These are phyloP conservation scores for Zaprionus lachaisei DNA, from an alignment of 1,140 invertebrate species.

Conservation along the genomic window DNA sequence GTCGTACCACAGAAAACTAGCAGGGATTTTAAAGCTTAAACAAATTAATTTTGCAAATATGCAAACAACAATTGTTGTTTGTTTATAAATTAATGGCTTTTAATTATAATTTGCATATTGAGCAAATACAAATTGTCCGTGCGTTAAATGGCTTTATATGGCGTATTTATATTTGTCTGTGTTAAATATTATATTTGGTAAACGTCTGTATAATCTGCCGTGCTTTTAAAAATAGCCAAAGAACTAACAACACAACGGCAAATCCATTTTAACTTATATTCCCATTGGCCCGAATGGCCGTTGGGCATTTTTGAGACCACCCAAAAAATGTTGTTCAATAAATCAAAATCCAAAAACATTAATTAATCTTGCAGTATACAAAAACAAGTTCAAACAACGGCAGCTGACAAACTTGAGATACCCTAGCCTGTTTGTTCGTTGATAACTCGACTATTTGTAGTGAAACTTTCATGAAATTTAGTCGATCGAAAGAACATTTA, in stretches of 20 bases:
- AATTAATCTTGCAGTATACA: constrained; percentile 62
- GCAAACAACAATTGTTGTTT: constrained; percentile 30
- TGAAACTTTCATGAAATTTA: background rate
- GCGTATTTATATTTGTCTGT: constrained; percentile 8
- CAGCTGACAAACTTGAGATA: background rate
- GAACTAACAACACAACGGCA: constrained; percentile 22
- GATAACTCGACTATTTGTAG: background rate
- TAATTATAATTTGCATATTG: constrained; percentile 30
- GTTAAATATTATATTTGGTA: constrained; percentile 18
- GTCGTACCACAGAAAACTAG: constrained; percentile 17
- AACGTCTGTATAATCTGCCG: constrained; percentile 9
- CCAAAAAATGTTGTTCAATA: constrained; percentile 50
- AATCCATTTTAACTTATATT: background rate
- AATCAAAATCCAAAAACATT: constrained; percentile 67
- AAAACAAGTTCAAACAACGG: background rate
- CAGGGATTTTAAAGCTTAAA: constrained; percentile 20
- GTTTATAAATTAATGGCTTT: constrained; percentile 41
- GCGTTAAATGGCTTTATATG: constrained; percentile 3
- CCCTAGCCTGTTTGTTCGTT: background rate
- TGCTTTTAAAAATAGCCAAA: constrained; percentile 14
- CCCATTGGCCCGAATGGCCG: background rate
- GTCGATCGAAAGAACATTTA: background rate
- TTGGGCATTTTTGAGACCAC: constrained; percentile 14
- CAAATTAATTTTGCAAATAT: constrained; percentile 10
- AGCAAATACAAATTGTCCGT: constrained; percentile 17